phyloP scores from a whole-genome alignment of 2,113 vertebrate genomes.

The Scomber japonicus region DNA sequence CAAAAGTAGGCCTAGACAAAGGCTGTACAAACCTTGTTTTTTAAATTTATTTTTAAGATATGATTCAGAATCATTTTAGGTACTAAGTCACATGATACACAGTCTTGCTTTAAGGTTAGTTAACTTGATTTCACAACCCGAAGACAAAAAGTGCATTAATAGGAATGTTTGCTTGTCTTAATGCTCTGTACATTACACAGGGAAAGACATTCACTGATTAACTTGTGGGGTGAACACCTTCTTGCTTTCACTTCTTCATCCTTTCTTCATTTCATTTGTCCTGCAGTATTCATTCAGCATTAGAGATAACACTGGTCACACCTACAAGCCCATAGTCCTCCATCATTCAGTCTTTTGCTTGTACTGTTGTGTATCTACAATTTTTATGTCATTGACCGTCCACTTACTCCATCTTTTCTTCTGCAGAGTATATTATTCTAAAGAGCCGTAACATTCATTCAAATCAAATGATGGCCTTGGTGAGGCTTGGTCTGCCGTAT shows the following conservation, averaged over 20 bases:
- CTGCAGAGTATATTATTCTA: neutral
- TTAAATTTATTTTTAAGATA: too few relatives aligned
- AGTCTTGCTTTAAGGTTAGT: too few relatives aligned
- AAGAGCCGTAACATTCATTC: neutral
- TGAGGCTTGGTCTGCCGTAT: neutral
- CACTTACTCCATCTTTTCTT: constrained; percentile 1
- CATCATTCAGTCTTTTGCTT: neutral
- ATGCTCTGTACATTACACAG: too few relatives aligned
- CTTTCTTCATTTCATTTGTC: neutral
- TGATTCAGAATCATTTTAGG: too few relatives aligned
- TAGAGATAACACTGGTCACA: neutral
- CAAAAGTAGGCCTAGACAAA: too few relatives aligned
- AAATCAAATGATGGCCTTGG: constrained; percentile 35
- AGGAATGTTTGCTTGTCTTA: too few relatives aligned
- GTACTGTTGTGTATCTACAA: constrained; percentile 8
- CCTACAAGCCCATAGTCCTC: neutral
- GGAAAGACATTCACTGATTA: too few relatives aligned
- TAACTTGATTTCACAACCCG: too few relatives aligned
- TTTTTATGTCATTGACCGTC: neutral
- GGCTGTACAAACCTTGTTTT: too few relatives aligned
- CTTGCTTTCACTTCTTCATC: neutral
- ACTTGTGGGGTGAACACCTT: neutral
- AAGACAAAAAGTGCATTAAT: too few relatives aligned
- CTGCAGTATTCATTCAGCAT: neutral
- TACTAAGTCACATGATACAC: too few relatives aligned